Evolutionary conservation across 2,888 invertebrate species (phyloP).

Genomic region (Drosophila pseudotalamancana): DNA sequence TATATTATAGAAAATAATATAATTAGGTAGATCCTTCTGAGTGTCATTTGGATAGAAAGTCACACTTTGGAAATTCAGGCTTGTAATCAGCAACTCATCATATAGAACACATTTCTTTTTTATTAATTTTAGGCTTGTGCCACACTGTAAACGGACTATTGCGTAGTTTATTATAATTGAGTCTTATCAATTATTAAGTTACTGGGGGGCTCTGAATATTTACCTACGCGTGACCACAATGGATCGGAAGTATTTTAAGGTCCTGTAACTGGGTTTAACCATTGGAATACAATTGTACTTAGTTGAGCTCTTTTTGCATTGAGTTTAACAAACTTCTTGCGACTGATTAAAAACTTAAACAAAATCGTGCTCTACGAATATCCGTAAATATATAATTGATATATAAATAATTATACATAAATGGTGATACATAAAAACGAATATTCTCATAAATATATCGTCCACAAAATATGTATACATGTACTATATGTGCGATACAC

Average conservation of each 20-base stretch:
- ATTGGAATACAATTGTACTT: slow-evolving; percentile 29
- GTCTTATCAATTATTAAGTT: neutral
- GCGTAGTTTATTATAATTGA: neutral
- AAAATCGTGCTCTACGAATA: slow-evolving; percentile 11
- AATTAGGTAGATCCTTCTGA: no score
- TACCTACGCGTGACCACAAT: slow-evolving; percentile 60
- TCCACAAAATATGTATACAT: neutral
- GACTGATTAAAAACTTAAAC: slow-evolving; percentile 8
- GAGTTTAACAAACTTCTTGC: neutral
- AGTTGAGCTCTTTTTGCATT: neutral
- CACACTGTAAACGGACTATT: no score
- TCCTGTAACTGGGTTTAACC: slow-evolving; percentile 65
- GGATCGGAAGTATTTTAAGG: slow-evolving; percentile 64
- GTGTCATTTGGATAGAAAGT: no score
- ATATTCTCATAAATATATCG: neutral
- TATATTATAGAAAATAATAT: no score
- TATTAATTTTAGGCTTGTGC: no score
- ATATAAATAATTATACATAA: neutral
- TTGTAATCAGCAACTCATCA: no score
- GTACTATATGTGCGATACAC: slow-evolving; percentile 15
- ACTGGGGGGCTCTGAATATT: slow-evolving; percentile 23
- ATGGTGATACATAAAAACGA: neutral
- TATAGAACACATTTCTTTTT: no score
- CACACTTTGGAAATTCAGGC: no score
- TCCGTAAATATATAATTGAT: no score